A percentile compares a stretch with the other conserved stretches of the same genome.
These are phyloP conservation scores for Malaclemys terrapin DNA, from an alignment of 2,113 vertebrate genomes.

Conservation along the genomic window DNA sequence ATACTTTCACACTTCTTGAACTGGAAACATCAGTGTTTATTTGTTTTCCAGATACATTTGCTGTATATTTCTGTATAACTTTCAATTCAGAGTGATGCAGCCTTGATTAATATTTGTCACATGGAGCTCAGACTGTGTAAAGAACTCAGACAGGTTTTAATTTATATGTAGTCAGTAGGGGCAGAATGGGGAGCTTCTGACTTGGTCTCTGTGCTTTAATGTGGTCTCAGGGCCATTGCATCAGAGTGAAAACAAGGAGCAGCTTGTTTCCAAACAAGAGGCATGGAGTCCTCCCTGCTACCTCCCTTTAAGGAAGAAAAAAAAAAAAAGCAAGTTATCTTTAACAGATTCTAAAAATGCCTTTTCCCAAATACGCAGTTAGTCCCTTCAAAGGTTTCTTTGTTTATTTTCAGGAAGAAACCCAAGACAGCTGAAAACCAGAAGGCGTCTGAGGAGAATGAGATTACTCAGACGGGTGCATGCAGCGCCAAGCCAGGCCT, in stretches of 20 bases:
- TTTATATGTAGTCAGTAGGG: conserved; percentile 79
- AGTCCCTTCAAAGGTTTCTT: conserved; percentile 87
- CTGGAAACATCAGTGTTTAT: conserved; percentile 36
- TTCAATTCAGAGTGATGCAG: conserved; percentile 56
- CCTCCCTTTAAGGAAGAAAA: conserved; percentile 61
- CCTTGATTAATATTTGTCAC: conserved; percentile 80
- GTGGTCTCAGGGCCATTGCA: conserved; percentile 79
- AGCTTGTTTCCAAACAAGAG: conserved; percentile 84
- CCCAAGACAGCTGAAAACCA: conserved; percentile 90
- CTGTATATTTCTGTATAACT: conserved; percentile 15
- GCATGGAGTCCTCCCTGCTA: conserved; percentile 73
- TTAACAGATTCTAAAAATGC: conserved; percentile 90
- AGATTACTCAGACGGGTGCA: conserved; percentile 94
- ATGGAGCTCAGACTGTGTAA: conserved; percentile 73
- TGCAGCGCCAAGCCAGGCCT: conserved; percentile 90
- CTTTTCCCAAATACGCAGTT: conserved; percentile 84
- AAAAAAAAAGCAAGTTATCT: conserved; percentile 83
- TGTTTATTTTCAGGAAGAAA: conserved; percentile 90
- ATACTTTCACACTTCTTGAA: neutral
- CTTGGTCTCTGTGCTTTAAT: conserved; percentile 78
- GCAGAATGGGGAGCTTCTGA: conserved; percentile 78
- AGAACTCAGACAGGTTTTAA: conserved; percentile 76
- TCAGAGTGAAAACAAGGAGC: conserved; percentile 82
- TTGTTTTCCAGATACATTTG: conserved; percentile 38
- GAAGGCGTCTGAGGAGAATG: conserved; percentile 96